Percentiles rank a stretch among this genome's conserved stretches.
Evolutionary conservation across 2,888 invertebrate species (phyloP).

Genomic region (Drosophila ustulata): DNA sequence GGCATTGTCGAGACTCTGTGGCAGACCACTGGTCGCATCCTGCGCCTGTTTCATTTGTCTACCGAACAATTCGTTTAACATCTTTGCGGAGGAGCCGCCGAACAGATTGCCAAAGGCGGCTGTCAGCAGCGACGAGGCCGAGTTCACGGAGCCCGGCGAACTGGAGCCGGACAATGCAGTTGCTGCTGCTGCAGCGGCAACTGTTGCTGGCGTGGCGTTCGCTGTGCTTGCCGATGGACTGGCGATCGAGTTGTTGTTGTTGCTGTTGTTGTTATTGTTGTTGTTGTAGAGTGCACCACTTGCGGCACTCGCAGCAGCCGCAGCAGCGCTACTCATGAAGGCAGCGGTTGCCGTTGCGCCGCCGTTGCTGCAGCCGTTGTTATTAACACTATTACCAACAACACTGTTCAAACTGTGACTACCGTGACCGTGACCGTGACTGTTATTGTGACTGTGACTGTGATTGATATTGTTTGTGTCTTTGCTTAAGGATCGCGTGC

Average conservation of each 20-base stretch:
- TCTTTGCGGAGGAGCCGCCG: slow-evolving; percentile 92
- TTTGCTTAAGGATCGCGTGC: slow-evolving; percentile 76
- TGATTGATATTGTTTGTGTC: slow-evolving; percentile 53
- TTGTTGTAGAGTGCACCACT: slow-evolving; percentile 91
- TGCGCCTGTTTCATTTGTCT: slow-evolving; percentile 91
- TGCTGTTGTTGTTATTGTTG: slow-evolving; percentile 30
- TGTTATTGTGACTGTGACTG: slow-evolving; percentile 30
- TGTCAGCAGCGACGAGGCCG: slow-evolving; percentile 78
- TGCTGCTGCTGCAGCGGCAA: slow-evolving; percentile 38
- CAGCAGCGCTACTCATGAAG: slow-evolving; percentile 90
- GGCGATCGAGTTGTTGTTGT: slow-evolving; percentile 38
- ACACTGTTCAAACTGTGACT: slow-evolving; percentile 14
- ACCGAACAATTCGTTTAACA: slow-evolving; percentile 95
- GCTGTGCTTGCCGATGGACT: slow-evolving; percentile 32
- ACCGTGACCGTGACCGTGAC: background rate
- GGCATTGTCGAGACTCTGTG: slow-evolving; percentile 85
- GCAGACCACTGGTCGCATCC: slow-evolving; percentile 86
- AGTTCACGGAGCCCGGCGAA: slow-evolving; percentile 57
- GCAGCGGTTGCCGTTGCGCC: slow-evolving; percentile 80
- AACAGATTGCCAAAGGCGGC: slow-evolving; percentile 87
- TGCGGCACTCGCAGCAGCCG: slow-evolving; percentile 91
- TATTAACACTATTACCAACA: slow-evolving; percentile 53
- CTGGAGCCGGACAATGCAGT: slow-evolving; percentile 63
- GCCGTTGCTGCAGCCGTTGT: slow-evolving; percentile 67
- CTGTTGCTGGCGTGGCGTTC: slow-evolving; percentile 24